Evolutionary conservation across 2,797 vertebrate genomes (phyloP).

Genomic region (Danio tinwini): DNA sequence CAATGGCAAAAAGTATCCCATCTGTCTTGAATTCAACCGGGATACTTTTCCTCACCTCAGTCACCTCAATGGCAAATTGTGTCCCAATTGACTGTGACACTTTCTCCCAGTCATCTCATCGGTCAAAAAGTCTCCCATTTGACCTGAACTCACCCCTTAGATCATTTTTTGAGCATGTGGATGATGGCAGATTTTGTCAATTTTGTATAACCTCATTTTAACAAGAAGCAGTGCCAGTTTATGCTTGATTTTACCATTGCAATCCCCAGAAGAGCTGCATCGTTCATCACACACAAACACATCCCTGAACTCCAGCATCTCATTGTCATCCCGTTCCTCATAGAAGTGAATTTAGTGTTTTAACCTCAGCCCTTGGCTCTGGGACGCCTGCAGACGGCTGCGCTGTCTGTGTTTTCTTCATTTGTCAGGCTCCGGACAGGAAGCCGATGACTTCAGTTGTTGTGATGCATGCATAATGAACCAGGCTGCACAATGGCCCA

Average conservation of each 20-base stretch:
- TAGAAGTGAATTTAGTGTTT: constrained; percentile 40
- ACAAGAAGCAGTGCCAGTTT: not conserved
- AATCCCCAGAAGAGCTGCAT: not conserved
- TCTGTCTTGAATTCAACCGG: too few relatives aligned
- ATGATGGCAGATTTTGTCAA: too few relatives aligned
- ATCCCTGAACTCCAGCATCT: not conserved
- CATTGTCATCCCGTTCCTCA: constrained; percentile 12
- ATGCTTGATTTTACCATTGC: not conserved
- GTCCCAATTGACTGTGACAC: too few relatives aligned
- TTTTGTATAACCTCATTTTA: too few relatives aligned
- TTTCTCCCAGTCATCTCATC: too few relatives aligned
- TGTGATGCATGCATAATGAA: constrained; percentile 61
- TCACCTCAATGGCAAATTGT: too few relatives aligned
- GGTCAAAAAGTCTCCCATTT: too few relatives aligned
- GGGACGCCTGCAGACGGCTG: constrained; percentile 41
- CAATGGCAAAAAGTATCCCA: too few relatives aligned
- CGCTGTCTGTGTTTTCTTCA: constrained; percentile 51
- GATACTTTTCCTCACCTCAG: too few relatives aligned
- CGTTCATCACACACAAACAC: not conserved
- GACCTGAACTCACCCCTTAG: too few relatives aligned
- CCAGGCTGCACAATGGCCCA: constrained; percentile 63
- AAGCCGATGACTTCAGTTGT: constrained; percentile 57
- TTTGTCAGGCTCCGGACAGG: constrained; percentile 60
- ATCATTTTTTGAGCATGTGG: too few relatives aligned
- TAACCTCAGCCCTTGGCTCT: constrained; percentile 35